Conservation (phyloP, 2,113 vertebrate species). For the Panurus biarmicus region DNA sequence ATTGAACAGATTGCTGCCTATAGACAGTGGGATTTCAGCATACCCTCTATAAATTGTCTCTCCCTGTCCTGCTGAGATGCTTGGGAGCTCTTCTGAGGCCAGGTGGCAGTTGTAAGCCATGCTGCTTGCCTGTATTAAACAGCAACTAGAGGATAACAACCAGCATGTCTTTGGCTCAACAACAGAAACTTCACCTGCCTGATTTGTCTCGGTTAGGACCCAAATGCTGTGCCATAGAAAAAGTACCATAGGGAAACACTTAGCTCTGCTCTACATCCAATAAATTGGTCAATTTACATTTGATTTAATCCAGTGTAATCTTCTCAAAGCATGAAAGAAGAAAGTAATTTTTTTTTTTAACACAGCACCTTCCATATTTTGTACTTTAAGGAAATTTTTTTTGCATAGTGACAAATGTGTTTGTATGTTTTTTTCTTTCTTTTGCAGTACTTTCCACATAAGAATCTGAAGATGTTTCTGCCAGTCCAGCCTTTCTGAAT, state of each 20-base stretch:
- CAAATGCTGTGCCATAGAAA: neutral
- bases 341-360: neutral
- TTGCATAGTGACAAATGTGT: neutral
- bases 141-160: neutral
- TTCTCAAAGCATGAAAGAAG: neutral
- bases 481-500: conserved; percentile 21
- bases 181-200: neutral
- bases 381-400: neutral
- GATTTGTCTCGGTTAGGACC: neutral
- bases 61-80: neutral
- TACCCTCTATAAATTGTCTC: neutral
- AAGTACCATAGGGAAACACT: neutral
- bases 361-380: neutral
- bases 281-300: neutral
- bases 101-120: neutral
- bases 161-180: neutral
- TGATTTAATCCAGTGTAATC: neutral
- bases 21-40: neutral
- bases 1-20: neutral
- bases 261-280: neutral
- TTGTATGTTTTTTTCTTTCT: neutral
- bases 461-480: conserved; percentile 80
- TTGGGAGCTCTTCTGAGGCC: neutral
- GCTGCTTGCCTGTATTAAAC: neutral
- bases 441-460: conserved; percentile 93